Evolutionary conservation across 1,140 invertebrate species (phyloP).

Genomic region (Platorchestia sp.): DNA sequence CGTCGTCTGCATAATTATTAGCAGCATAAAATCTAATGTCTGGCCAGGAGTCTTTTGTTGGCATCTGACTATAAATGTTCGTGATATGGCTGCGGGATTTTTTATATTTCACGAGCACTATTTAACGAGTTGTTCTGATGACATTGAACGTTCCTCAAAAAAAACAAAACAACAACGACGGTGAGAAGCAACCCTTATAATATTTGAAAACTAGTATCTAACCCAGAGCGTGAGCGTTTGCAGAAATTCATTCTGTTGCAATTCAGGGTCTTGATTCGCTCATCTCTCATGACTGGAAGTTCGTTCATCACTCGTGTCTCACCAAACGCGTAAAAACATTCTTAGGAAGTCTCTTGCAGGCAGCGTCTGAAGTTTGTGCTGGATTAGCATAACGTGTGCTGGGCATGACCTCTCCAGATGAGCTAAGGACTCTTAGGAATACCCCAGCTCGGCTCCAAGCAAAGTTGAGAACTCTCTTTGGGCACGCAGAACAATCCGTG

Average conservation of each 20-base stretch:
- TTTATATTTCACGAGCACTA: background rate
- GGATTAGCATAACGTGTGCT: conserved; percentile 27
- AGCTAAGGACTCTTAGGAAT: background rate
- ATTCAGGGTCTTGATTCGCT: background rate
- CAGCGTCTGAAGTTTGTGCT: background rate
- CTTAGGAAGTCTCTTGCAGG: background rate
- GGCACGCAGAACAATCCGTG: background rate
- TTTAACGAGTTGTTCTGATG: background rate
- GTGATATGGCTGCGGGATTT: background rate
- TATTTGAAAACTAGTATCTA: no score
- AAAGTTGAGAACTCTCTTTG: conserved; percentile 8
- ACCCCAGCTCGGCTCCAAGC: background rate
- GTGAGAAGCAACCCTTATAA: no score
- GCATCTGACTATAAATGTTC: background rate
- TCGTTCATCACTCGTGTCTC: background rate
- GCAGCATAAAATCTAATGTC: background rate
- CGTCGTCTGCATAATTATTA: background rate
- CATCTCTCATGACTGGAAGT: background rate
- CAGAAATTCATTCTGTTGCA: no score
- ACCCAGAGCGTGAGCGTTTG: no score
- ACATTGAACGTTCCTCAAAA: background rate
- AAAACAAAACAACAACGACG: background rate
- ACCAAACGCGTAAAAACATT: conserved; percentile 13
- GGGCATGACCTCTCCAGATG: background rate
- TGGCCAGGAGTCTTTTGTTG: background rate